Evolutionary conservation across 2,797 vertebrate genomes (phyloP).

Genomic region (Malurus splendens): DNA sequence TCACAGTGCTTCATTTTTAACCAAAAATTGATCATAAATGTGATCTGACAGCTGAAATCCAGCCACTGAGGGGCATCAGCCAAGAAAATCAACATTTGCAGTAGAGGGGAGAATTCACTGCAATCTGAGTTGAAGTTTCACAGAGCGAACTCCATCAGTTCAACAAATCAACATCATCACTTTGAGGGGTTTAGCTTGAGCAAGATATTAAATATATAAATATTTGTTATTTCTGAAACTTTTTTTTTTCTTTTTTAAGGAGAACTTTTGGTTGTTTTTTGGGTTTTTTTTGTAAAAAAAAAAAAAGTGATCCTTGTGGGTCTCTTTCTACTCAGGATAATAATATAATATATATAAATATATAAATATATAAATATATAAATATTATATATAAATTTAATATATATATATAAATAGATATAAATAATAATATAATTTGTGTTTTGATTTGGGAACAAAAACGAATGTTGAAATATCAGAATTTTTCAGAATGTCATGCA

Average conservation of each 20-base stretch:
- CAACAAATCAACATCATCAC: not conserved
- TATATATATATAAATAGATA: too few relatives aligned
- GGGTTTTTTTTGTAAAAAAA: too few relatives aligned
- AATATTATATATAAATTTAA: too few relatives aligned
- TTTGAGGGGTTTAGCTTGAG: not conserved
- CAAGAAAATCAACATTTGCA: not conserved
- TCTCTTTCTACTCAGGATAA: not conserved
- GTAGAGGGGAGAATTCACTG: not conserved
- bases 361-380: too few relatives aligned
- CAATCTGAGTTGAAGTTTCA: not conserved
- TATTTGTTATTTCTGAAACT: not conserved
- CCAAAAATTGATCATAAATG: not conserved
- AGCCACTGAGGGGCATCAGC: not conserved
- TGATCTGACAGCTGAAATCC: not conserved
- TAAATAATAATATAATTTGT: not conserved
- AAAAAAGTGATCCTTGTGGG: not conserved
- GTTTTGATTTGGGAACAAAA: not conserved
- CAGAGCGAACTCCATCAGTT: rapidly evolving
- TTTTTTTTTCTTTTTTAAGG: not conserved
- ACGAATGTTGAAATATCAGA: not conserved
- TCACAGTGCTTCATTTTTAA: not conserved
- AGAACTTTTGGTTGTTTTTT: not conserved
- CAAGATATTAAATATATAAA: not conserved
- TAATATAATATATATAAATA: too few relatives aligned
- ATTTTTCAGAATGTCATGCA: not conserved